Conservation (phyloP, 2,113 vertebrate species). For the Parotia lawesii region DNA sequence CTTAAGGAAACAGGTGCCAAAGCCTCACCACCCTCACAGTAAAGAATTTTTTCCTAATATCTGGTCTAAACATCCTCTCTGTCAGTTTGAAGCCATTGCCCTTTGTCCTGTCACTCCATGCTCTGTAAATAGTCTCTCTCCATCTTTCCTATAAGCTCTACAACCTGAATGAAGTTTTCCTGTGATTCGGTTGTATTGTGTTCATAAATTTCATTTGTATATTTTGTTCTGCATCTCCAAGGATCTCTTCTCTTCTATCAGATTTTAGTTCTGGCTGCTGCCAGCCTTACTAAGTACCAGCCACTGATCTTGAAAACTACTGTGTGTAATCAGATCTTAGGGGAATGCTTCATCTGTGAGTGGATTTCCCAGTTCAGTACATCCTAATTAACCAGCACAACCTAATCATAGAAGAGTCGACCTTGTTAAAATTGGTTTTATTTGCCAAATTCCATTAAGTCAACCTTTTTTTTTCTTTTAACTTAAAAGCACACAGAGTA, state of each 20-base stretch:
- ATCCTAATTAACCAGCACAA: neutral
- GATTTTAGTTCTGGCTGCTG: neutral
- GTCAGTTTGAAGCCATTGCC: rapidly evolving
- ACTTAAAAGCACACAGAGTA: neutral
- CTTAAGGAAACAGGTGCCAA: neutral
- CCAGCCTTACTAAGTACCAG: neutral
- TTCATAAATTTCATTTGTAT: rapidly evolving
- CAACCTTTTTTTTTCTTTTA: neutral
- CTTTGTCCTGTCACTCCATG: no score
- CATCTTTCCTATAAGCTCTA: neutral
- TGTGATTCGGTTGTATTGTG: neutral
- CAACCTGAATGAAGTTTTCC: neutral
- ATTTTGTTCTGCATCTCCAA: neutral
- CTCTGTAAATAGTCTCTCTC: neutral
- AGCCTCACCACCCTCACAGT: rapidly evolving
- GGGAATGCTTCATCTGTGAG: neutral
- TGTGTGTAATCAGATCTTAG: neutral
- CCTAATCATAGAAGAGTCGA: neutral
- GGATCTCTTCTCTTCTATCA: neutral
- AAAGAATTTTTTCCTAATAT: neutral
- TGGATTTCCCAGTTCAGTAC: neutral
- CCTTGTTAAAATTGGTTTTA: neutral
- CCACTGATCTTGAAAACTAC: neutral
- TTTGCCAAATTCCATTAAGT: neutral
- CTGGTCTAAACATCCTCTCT: neutral